These are phyloP conservation scores for Heliconius hermathena DNA, from an alignment of 1,140 invertebrate genomes.

Conservation along the genomic window DNA sequence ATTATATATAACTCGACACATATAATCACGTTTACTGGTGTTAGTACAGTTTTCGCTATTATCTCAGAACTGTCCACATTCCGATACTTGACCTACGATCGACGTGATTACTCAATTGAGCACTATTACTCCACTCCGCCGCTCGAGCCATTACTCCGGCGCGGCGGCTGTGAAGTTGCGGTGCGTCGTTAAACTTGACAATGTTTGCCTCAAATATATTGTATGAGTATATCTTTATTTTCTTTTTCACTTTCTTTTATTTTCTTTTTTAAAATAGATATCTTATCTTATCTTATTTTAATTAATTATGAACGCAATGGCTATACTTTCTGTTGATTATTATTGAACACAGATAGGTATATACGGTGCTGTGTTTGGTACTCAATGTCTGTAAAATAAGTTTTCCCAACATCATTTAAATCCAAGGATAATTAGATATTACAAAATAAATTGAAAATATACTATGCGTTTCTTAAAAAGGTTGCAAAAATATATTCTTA, in stretches of 20 bases:
- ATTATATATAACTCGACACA: not conserved
- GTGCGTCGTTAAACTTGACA: conserved; percentile 9
- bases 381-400: too few relatives aligned
- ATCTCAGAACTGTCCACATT: not conserved
- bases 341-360: too few relatives aligned
- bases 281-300: too few relatives aligned
- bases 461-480: too few relatives aligned
- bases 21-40: not conserved
- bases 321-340: too few relatives aligned
- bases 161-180: conserved; percentile 2
- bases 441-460: too few relatives aligned
- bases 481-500: too few relatives aligned
- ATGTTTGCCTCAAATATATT: not conserved
- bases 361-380: too few relatives aligned
- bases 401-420: too few relatives aligned
- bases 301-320: too few relatives aligned
- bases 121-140: conserved; percentile 12
- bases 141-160: not conserved
- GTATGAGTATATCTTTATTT: not conserved
- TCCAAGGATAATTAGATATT: too few relatives aligned
- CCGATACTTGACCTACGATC: conserved; percentile 19
- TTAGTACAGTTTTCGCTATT: not conserved
- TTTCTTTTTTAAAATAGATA: too few relatives aligned
- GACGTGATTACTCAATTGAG: conserved; percentile 17
- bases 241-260: not conserved